Evolutionary conservation across 1,140 invertebrate species (phyloP), one percentile per base, ranked within the genome.

Genomic region (Drosophila lacertosa): DNA sequence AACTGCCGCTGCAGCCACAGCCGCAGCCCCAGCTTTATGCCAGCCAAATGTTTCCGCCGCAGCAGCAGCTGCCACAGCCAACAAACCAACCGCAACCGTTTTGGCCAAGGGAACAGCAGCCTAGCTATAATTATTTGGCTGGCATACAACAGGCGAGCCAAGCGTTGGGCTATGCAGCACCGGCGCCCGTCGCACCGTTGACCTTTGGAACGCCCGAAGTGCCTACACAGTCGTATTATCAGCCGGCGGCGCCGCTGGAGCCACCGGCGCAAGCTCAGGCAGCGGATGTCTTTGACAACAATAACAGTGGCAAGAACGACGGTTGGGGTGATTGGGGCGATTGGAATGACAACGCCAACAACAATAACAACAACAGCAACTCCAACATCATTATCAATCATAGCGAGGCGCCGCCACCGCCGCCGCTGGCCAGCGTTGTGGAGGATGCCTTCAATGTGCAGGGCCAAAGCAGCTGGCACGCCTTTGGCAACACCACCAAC

Each of bases 241-340:
- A 62, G n/a, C 54, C 40, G 1, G 16, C 24, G 7, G n/a, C 44
- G 29, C 24, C 15, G 26, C 3, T 20, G 18, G 35, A 53, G 9
- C 13, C 24, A 15, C 20, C 51, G 24, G 32, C 20, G 33, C 20
- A 32, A 35, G 13, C 44, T 22, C 62, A 35, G 20, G 9, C 64
- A 37, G 16, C 45, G 10, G 82, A 88, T 5, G 20, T 66, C 9
- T 82, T 88, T 59, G 74, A 84, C 6, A 89, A 86, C 44, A 83
- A 75, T 22, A 89, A 83, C 35, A 63, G 55, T 32, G 37, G 29
- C 39, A 71, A 68, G 16, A 83, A 65, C 44, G 90, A 91, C 60
- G 90, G 90, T 22, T 91, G 90, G 90, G 90, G 73, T 44, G 90
- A 91, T 67, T 91, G 90, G 90, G 90, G 74, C 4, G 82, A 91